These are phyloP conservation scores for Acrobeloides nanus DNA, from an alignment of 2,888 invertebrate species.

Conservation along the genomic window DNA sequence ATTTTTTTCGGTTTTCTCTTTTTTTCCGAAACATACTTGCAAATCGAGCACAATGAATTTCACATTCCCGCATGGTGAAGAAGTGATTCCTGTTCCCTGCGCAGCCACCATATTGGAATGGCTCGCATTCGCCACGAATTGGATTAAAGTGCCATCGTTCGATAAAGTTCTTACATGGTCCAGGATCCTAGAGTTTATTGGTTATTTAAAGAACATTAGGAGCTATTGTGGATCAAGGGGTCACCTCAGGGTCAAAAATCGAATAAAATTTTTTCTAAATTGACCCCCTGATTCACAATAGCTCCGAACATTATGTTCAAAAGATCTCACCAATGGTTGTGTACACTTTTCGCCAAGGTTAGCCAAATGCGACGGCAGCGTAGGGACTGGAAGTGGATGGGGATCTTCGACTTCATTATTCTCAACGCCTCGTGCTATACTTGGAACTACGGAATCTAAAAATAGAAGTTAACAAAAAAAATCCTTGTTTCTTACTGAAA, in stretches of 20 bases:
- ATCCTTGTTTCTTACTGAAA: too few species aligned
- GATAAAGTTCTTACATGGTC: slow-evolving; percentile 49
- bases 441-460: not conserved
- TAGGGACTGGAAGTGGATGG: slow-evolving; percentile 9
- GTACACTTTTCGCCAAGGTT: slow-evolving; percentile 47
- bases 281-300: too few species aligned
- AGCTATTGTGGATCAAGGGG: too few species aligned
- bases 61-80: slow-evolving; percentile 50
- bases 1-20: too few species aligned
- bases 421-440: slow-evolving; percentile 1
- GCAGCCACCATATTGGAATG: slow-evolving; percentile 51
- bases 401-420: slow-evolving; percentile 2
- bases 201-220: not conserved
- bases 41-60: slow-evolving; percentile 52
- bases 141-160: slow-evolving; percentile 50
- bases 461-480: not conserved
- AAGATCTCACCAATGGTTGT: slow-evolving; percentile 35
- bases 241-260: too few species aligned
- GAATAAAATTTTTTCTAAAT: too few species aligned
- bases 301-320: too few species aligned
- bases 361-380: slow-evolving; percentile 13
- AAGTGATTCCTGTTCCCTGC: slow-evolving; percentile 45
- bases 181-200: slow-evolving; percentile 38
- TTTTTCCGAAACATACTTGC: too few species aligned
- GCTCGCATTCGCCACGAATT: slow-evolving; percentile 42